phyloP scores from a whole-genome alignment of 2,797 vertebrate genomes.

The Gymnoscopelus microlampas region DNA sequence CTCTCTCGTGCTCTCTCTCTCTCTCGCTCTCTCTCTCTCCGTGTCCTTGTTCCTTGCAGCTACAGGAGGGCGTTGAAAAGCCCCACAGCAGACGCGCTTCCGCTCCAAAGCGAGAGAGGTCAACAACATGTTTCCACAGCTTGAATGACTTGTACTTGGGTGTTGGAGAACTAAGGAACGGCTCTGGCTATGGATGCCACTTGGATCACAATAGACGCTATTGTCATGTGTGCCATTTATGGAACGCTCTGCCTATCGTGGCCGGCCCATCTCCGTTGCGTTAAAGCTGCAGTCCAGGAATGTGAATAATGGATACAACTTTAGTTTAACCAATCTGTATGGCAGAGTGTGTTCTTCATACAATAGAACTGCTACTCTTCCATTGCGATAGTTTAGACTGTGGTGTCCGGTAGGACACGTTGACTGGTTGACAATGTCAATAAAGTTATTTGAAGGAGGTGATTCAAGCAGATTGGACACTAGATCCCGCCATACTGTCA shows the following conservation, averaged over 20 bases:
- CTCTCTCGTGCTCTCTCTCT: no score
- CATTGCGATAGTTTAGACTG: no score
- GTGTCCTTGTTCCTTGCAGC: constrained; percentile 24
- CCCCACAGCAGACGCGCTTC: constrained; percentile 30
- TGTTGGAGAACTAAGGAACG: constrained; percentile 16
- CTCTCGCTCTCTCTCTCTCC: constrained; percentile 35
- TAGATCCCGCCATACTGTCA: no score
- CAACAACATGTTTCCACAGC: constrained; percentile 51
- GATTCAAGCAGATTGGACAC: no score
- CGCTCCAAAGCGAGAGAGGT: constrained; percentile 41
- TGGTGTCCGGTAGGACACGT: no score
- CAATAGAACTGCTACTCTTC: no score
- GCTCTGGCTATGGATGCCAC: background rate
- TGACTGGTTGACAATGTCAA: no score
- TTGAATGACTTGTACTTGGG: constrained; percentile 32
- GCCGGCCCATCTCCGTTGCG: background rate
- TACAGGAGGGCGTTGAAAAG: constrained; percentile 42
- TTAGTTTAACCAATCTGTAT: no score
- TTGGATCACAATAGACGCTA: background rate
- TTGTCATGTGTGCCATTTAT: background rate
- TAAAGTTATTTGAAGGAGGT: no score
- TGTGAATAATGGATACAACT: no score
- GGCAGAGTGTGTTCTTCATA: no score
- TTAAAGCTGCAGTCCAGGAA: background rate
- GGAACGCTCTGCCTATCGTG: background rate